Conservation (phyloP, 2,113 vertebrate species). For the Cervus canadensis region DNA sequence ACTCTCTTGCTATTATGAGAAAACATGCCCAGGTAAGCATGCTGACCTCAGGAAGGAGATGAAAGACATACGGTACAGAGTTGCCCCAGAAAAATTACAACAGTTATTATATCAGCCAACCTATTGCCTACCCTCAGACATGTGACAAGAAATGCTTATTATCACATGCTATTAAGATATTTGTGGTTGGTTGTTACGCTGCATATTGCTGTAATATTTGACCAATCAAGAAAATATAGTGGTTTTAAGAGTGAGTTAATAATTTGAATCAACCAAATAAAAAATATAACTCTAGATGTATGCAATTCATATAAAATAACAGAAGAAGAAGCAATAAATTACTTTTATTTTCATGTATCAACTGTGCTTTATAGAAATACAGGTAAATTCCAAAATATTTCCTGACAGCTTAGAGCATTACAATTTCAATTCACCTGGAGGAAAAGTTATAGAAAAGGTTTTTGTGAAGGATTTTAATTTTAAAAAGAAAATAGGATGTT, state of each 20-base stretch:
- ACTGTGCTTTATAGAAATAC: constrained; percentile 18
- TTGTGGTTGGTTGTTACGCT: background rate
- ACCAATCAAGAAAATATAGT: background rate
- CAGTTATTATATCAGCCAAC: background rate
- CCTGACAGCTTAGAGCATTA: constrained; percentile 46
- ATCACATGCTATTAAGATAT: background rate
- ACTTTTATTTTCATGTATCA: constrained; percentile 31
- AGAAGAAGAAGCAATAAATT: background rate
- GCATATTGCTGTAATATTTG: background rate
- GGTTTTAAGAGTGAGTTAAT: constrained; percentile 21
- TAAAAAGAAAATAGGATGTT: constrained; percentile 22
- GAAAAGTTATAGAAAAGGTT: constrained; percentile 24
- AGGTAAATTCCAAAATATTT: constrained; percentile 41
- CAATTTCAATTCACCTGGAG: constrained; percentile 50
- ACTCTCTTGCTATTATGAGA: background rate
- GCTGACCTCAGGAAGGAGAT: background rate
- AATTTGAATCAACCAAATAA: background rate
- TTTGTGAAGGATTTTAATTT: constrained; percentile 48
- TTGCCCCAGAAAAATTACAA: background rate
- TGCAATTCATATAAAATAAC: constrained; percentile 13
- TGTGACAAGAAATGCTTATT: background rate
- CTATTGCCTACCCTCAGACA: background rate
- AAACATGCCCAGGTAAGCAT: background rate
- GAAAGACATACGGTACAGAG: background rate
- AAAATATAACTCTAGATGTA: background rate